Conservation (phyloP, 2,888 invertebrate species). For the Rotaria macrura region DNA sequence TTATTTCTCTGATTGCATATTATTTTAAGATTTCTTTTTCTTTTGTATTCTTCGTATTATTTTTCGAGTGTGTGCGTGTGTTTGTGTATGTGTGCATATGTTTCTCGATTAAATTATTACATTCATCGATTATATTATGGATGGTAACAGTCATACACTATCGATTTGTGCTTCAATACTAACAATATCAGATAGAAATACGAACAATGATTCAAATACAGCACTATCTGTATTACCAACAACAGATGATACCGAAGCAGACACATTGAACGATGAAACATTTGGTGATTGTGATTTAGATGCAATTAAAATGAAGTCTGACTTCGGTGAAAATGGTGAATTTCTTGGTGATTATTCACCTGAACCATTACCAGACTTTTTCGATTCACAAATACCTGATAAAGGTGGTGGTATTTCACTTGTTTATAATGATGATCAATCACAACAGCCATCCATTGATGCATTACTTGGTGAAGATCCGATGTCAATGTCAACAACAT, state of each 20-base stretch:
- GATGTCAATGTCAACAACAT: background rate
- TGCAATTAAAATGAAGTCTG: background rate
- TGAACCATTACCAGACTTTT: background rate
- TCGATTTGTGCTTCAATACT: background rate
- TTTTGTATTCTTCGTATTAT: background rate
- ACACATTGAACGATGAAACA: background rate
- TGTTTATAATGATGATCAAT: background rate
- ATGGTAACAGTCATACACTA: background rate
- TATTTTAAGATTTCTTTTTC: no score
- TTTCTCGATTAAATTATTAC: background rate
- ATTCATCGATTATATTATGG: background rate
- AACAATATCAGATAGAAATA: background rate
- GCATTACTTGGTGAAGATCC: conserved; percentile 5
- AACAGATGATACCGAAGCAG: background rate
- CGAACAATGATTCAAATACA: background rate
- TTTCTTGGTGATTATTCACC: background rate
- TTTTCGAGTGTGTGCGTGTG: background rate
- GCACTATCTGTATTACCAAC: background rate
- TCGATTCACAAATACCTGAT: background rate
- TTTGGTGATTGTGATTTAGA: conserved; percentile 8
- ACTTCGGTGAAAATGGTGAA: conserved; percentile 8
- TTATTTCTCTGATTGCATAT: background rate
- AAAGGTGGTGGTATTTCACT: background rate
- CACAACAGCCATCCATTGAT: background rate
- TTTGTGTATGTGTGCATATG: background rate